Base-by-base conservation (phyloP, 2,797 vertebrate genomes). In the Leptatherina wallacei region DNA sequence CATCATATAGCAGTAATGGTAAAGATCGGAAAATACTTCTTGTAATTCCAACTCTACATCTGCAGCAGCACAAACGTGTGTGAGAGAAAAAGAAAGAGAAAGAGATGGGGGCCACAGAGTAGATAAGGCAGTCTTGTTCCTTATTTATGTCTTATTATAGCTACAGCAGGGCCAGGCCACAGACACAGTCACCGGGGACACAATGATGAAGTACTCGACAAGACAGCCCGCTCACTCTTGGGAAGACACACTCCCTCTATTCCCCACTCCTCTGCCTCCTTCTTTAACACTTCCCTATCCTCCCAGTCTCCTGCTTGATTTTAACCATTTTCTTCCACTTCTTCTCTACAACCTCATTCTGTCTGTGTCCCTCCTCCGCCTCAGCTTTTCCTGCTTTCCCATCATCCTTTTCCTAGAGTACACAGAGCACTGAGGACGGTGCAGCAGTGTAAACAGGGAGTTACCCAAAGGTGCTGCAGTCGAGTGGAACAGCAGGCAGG, bases 91-190 rank as follows among this genome's bases (percentile, higher is more conserved):
- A 63, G 62, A 74, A 85, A 85, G 86, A 78, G 82, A 87, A 81
- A 75, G 87, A 92, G 90, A 93, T 91, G 90, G 86, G 83, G 91
- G 89, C 89, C 90, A 89, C 86, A 73, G 89, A 86, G 91, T 86
- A 93, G 90, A 93, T 92, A 91, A 92, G 89, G 89, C 86, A 90
- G 88, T 87, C 90, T 87, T 93, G 92, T 93, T 93, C 92, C 91
- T 92, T 92, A 94, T 94, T 93, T 94, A 93, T 95, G 90, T 94
- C 94, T 93, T 94, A 87, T 87, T 93, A 92, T 92, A 92, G 93
- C 91, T 93, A 93, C 91, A 93, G 90, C 90, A 77, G 87, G 94
- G 93, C 92, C 84, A 83, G 92, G 94, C 91, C 93, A 90, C 85
- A 59, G 89, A 92, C 85, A 89, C 79, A 85, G 89, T 93, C 95